Base-by-base conservation (phyloP, 2,888 invertebrate species). In the Sinhomidia bicolor region DNA sequence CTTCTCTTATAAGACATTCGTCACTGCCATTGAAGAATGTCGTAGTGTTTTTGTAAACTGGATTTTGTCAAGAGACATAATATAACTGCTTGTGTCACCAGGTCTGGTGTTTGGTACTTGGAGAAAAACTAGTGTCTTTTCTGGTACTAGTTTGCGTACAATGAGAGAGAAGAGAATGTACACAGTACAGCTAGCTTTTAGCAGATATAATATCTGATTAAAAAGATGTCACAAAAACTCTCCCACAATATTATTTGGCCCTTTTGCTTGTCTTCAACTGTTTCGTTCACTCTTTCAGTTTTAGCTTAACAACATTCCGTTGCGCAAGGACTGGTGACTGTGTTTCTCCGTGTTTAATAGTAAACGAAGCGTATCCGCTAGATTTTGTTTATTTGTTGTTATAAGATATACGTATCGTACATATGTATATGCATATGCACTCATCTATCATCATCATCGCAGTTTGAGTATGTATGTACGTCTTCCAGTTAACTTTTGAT, bases 181-280 rank as follows among this genome's bases (percentile, higher is more conserved):
- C 44, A 14, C 44, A 14, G 5, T 10, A n/a, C 23, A 83, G 29
- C n/a, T n/a, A n/a, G n/a, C n/a, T n/a, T n/a, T n/a, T n/a, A n/a
- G n/a, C n/a, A n/a, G n/a, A n/a, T n/a, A n/a, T n/a, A n/a, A 81
- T 71, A 87, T 87, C 87, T 87, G 87, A 87, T 87, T 87, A 87
- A 87, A 87, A 87, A 87, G 82, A 87, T 87, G 87, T 87, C 82
- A 87, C 87, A 87, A 82, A 87, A 81, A 87, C 82, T 81, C 82
- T 51, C 76, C 81, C 74, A 87, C 76, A 68, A 82, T 47, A 62
- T n/a, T 60, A 87, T 87, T n/a, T 87, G 81, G 54, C 41, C 76
- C n/a, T n/a, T 81, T 76, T 51, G 41, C 84, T 9, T 44, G 54
- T 81, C 23, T 68, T 65, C 20, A 26, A 6, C 44, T 81, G 14